Evolutionary conservation across 2,113 vertebrate genomes (phyloP).

Genomic region (Equus quagga): DNA sequence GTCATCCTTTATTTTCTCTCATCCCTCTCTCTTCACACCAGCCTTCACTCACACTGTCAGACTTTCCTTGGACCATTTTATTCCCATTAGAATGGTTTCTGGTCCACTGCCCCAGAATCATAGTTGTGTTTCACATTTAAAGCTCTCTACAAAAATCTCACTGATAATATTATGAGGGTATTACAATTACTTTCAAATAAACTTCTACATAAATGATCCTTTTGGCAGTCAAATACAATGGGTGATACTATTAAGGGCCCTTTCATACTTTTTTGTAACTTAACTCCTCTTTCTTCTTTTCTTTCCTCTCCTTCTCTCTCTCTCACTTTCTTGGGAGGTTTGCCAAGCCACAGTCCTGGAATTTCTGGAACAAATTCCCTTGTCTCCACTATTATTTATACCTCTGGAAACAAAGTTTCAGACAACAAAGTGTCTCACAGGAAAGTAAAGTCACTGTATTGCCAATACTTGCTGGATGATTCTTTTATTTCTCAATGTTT

Average conservation of each 20-base stretch:
- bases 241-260: background rate
- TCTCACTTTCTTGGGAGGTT: background rate
- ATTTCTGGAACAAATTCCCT: background rate
- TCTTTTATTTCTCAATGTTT: constrained; percentile 1
- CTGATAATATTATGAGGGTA: background rate
- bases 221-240: background rate
- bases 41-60: background rate
- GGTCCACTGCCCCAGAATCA: background rate
- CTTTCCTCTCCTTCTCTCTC: background rate
- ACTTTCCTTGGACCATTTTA: background rate
- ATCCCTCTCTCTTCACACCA: background rate
- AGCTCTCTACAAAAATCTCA: background rate
- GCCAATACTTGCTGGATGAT: background rate
- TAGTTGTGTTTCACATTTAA: background rate
- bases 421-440: background rate
- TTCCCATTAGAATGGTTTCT: background rate
- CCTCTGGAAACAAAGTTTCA: background rate
- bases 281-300: background rate
- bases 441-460: background rate
- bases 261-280: background rate
- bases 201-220: background rate
- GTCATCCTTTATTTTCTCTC: background rate
- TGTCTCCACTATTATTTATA: background rate
- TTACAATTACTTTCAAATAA: background rate
- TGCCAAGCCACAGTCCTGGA: background rate